Percentiles rank a stretch among this genome's conserved stretches.
phyloP scores from a whole-genome alignment of 2,888 invertebrate species.

The Troides aeacus region DNA sequence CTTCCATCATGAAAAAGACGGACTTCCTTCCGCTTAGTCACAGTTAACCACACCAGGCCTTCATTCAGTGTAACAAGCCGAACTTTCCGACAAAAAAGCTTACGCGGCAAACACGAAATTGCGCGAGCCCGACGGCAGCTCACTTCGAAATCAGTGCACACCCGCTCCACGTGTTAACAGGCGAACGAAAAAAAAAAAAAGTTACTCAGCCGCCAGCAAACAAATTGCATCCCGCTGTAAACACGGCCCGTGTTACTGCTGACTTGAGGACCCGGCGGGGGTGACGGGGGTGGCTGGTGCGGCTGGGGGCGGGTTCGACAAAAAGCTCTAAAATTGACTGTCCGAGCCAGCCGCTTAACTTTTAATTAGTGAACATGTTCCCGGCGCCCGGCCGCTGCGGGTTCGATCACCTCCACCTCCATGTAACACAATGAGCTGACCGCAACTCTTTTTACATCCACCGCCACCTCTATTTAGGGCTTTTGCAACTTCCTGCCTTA shows the following conservation, averaged over 20 bases:
- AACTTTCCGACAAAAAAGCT: slow-evolving; percentile 9
- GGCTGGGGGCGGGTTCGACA: slow-evolving; percentile 35
- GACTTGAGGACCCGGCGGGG: slow-evolving; percentile 25
- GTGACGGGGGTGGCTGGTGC: background rate
- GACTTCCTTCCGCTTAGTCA: background rate
- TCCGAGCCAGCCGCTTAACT: slow-evolving; percentile 62
- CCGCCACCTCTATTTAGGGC: too few relatives aligned
- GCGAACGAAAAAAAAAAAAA: slow-evolving; percentile 16
- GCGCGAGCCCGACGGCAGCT: slow-evolving; percentile 5
- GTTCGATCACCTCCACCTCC: slow-evolving; percentile 7
- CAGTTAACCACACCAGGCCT: background rate
- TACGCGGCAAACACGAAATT: slow-evolving; percentile 11
- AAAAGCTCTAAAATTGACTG: slow-evolving; percentile 59
- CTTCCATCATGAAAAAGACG: background rate
- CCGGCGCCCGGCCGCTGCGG: slow-evolving; percentile 10
- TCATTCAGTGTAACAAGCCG: slow-evolving; percentile 2
- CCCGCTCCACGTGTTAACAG: slow-evolving; percentile 18
- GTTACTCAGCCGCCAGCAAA: slow-evolving; percentile 23
- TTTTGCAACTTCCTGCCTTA: too few relatives aligned
- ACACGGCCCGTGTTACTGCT: slow-evolving; percentile 28
- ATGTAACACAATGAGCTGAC: slow-evolving; percentile 32
- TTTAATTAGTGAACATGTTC: slow-evolving; percentile 60
- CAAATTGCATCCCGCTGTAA: slow-evolving; percentile 32
- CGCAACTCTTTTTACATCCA: background rate
- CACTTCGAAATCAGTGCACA: slow-evolving; percentile 16